These are phyloP conservation scores for Baronia brevicornis DNA, from an alignment of 2,888 invertebrate species.

Conservation along the genomic window DNA sequence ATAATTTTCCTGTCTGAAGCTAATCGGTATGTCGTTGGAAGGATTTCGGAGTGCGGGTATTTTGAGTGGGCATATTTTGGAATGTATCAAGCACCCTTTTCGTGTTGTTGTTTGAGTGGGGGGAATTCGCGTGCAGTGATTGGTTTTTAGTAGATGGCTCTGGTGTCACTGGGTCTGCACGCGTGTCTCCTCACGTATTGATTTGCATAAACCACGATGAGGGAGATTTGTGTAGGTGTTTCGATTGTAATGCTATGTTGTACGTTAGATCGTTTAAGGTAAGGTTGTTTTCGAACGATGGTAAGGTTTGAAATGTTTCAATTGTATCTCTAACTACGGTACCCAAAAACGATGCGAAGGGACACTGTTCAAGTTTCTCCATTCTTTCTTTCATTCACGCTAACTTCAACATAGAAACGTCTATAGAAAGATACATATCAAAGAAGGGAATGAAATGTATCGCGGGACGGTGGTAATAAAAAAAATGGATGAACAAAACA, in stretches of 20 bases:
- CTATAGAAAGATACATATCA: constrained; percentile 73
- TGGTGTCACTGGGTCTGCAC: constrained; percentile 16
- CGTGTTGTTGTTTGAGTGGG: constrained; percentile 1
- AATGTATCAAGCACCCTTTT: constrained; percentile 31
- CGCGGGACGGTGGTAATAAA: constrained; percentile 47
- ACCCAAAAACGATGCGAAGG: constrained; percentile 64
- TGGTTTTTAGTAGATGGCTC: constrained; percentile 17
- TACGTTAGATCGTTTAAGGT: constrained; percentile 60
- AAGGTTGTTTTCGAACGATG: constrained; percentile 60
- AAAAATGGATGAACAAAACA: constrained; percentile 42
- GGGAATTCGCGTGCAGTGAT: constrained; percentile 5
- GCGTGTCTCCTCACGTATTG: constrained; percentile 19
- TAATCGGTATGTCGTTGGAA: constrained; percentile 60
- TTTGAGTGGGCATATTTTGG: constrained; percentile 42
- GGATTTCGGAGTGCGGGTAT: constrained; percentile 57
- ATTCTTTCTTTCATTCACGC: constrained; percentile 44
- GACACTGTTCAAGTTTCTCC: constrained; percentile 54
- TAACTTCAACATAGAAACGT: constrained; percentile 49
- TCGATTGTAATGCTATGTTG: constrained; percentile 57
- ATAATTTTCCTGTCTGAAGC: constrained; percentile 62
- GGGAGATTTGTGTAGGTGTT: constrained; percentile 37
- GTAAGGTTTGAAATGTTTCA: constrained; percentile 52
- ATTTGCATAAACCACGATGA: constrained; percentile 24
- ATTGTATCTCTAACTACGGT: constrained; percentile 44
- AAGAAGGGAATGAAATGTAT: constrained; percentile 53